phyloP scores from a whole-genome alignment of 2,888 invertebrate species.

The Cheilosia vernalis region DNA sequence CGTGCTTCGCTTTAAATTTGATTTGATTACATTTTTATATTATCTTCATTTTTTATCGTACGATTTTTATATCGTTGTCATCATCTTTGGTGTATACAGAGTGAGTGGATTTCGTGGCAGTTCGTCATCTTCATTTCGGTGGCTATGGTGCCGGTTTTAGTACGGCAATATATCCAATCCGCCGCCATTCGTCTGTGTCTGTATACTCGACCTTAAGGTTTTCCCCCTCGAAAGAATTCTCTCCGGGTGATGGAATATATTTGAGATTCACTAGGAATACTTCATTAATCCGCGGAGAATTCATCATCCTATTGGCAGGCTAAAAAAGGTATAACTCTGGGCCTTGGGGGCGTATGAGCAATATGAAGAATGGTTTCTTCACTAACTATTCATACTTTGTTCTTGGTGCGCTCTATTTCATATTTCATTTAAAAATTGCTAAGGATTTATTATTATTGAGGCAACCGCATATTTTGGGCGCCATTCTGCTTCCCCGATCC shows the following conservation, averaged over 20 bases:
- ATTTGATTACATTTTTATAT: constrained; percentile 64
- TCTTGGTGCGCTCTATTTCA: constrained; percentile 35
- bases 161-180: constrained; percentile 31
- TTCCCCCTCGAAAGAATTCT: constrained; percentile 25
- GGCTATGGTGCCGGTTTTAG: constrained; percentile 14
- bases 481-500: constrained; percentile 10
- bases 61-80: constrained; percentile 37
- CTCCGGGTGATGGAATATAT: constrained; percentile 44
- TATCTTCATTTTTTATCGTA: constrained; percentile 38
- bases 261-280: constrained; percentile 52
- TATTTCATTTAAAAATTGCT: constrained; percentile 58
- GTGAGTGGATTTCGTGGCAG: neutral
- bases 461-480: constrained; percentile 50
- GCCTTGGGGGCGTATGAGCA: constrained; percentile 9
- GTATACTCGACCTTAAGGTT: constrained; percentile 18
- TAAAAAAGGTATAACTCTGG: neutral
- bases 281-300: constrained; percentile 49
- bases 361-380: constrained; percentile 41
- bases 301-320: constrained; percentile 32
- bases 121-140: constrained; percentile 6
- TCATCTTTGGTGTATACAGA: constrained; percentile 21
- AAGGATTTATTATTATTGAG: constrained; percentile 57
- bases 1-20: constrained; percentile 43
- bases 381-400: constrained; percentile 18
- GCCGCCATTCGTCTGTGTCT: constrained; percentile 20